Conservation (phyloP, 2,888 invertebrate genomes). For the Drosophila mimica region DNA sequence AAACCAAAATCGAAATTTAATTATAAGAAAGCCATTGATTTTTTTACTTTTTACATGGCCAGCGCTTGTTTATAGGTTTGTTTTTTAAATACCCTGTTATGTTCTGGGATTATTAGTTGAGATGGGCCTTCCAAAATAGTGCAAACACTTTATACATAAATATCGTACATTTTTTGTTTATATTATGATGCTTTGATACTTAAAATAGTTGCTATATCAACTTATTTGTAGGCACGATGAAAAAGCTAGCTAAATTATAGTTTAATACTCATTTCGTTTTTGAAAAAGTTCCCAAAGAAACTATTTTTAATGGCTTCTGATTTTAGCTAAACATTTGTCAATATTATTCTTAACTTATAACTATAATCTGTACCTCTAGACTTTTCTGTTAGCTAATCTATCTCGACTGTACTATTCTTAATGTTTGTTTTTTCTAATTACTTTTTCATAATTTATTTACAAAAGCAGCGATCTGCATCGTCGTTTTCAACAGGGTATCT, state of each 20-base stretch:
- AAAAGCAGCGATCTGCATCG: conserved; percentile 71
- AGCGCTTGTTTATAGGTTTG: conserved; percentile 16
- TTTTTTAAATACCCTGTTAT: conserved; percentile 27
- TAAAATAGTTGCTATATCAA: background rate
- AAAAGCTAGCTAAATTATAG: background rate
- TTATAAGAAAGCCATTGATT: conserved; percentile 77
- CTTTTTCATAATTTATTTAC: conserved; percentile 63
- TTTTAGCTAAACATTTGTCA: background rate
- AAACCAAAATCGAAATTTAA: conserved; percentile 52
- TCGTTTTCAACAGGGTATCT: conserved; percentile 5
- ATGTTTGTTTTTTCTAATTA: background rate
- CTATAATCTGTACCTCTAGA: background rate
- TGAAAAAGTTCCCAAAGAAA: background rate
- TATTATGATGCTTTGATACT: background rate
- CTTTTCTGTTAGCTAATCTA: background rate
- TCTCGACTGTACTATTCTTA: background rate
- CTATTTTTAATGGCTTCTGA: background rate
- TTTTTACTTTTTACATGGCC: conserved; percentile 47
- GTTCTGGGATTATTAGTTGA: background rate
- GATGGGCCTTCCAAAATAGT: background rate
- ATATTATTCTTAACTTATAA: background rate
- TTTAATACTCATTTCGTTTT: background rate
- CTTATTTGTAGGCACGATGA: background rate
- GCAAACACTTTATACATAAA: background rate
- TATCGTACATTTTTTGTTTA: background rate